phyloP scores from a whole-genome alignment of 1,140 invertebrate genomes.

The Tribolium madens region DNA sequence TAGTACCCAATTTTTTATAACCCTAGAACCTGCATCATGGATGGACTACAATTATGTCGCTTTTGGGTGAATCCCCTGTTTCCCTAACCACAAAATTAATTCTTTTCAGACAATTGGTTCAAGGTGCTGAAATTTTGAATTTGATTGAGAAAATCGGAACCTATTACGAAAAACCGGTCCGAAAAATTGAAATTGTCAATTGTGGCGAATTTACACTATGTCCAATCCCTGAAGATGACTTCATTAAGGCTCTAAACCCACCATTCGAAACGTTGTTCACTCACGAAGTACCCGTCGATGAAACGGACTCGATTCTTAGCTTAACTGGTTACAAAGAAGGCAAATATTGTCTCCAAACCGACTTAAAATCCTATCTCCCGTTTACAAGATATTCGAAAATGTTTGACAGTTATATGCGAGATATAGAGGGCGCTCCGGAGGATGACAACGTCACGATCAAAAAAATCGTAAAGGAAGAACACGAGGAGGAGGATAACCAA shows the following conservation, averaged over 20 bases:
- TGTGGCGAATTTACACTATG: constrained; percentile 58
- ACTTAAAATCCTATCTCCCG: constrained; percentile 36
- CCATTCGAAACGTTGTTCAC: constrained; percentile 4
- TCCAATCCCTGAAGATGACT: background rate
- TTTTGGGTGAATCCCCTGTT: constrained; percentile 71
- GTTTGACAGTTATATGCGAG: background rate
- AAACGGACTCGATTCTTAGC: constrained; percentile 25
- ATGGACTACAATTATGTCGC: constrained; percentile 83
- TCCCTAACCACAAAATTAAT: background rate
- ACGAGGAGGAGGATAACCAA: too few relatives aligned
- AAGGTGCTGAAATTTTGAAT: constrained; percentile 68
- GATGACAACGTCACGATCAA: background rate
- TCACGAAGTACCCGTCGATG: background rate
- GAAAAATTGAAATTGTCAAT: constrained; percentile 64
- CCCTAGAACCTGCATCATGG: constrained; percentile 79
- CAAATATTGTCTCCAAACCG: constrained; percentile 34
- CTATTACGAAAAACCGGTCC: constrained; percentile 67
- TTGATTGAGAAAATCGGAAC: constrained; percentile 67
- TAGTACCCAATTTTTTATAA: constrained; percentile 84
- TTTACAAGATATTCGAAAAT: constrained; percentile 18
- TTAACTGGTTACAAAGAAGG: constrained; percentile 26
- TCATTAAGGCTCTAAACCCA: background rate
- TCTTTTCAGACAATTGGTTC: constrained; percentile 66
- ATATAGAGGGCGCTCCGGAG: background rate
- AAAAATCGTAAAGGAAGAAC: background rate